Conservation (phyloP, 2,888 invertebrate genomes). For the Troides helena region DNA sequence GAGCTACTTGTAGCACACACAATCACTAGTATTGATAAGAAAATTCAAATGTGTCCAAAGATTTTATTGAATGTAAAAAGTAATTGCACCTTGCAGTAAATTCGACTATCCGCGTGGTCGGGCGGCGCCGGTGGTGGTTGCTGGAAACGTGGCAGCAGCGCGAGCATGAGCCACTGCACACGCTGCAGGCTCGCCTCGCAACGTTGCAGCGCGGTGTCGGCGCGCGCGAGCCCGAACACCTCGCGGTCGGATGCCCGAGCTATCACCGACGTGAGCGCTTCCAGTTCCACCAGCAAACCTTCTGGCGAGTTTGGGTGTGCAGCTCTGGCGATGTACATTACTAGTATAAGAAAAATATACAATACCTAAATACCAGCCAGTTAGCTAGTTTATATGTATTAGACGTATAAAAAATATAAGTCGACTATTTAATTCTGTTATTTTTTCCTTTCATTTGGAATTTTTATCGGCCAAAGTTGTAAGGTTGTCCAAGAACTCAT, state of each 20-base stretch:
- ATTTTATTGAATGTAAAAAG: slow-evolving; percentile 33
- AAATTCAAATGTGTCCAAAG: no score
- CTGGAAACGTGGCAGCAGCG: slow-evolving; percentile 86
- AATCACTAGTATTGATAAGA: no score
- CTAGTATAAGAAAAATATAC: no score
- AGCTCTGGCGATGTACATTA: slow-evolving; percentile 46
- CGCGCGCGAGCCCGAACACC: slow-evolving; percentile 52
- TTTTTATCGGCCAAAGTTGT: no score
- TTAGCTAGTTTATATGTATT: no score
- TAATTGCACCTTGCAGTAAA: slow-evolving; percentile 55
- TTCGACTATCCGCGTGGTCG: slow-evolving; percentile 38
- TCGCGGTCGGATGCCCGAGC: slow-evolving; percentile 83
- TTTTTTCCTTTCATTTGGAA: no score
- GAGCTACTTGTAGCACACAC: no score
- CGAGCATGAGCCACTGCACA: slow-evolving; percentile 87
- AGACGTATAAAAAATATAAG: no score
- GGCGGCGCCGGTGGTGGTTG: slow-evolving; percentile 51
- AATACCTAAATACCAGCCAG: no score
- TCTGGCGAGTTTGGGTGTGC: slow-evolving; percentile 82
- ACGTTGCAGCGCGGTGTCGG: slow-evolving; percentile 63
- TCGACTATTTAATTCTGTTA: no score
- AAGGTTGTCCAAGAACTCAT: no score
- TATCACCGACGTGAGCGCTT: slow-evolving; percentile 87
- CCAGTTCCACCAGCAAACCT: slow-evolving; percentile 86
- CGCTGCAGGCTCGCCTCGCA: slow-evolving; percentile 82